Conservation (phyloP, 2,888 invertebrate species). For the Metellina segmentata region DNA sequence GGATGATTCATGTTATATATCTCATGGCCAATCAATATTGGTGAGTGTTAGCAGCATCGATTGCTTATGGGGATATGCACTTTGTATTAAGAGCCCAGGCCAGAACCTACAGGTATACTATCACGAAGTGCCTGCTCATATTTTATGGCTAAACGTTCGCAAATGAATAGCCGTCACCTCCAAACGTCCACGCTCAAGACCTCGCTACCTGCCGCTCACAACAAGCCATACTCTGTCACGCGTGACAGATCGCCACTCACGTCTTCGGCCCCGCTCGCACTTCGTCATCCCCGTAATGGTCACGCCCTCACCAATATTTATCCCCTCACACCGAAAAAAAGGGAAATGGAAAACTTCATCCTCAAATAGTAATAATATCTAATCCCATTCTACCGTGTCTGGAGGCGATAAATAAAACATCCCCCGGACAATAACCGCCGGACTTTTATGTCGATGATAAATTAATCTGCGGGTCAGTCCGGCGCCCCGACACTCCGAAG, state of each 20-base stretch:
- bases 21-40: no score
- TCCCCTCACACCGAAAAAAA: not conserved
- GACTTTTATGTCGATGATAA: constrained; percentile 74
- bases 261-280: constrained; percentile 38
- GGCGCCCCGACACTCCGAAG: constrained; percentile 27
- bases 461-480: constrained; percentile 56
- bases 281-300: constrained; percentile 45
- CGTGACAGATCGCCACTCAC: constrained; percentile 21
- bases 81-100: no score
- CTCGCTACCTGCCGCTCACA: not conserved
- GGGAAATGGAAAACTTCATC: not conserved
- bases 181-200: no score
- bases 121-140: not conserved
- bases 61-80: no score
- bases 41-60: no score
- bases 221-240: not conserved
- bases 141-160: not conserved
- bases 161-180: no score
- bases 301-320: no score
- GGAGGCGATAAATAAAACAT: constrained; percentile 69
- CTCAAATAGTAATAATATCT: constrained; percentile 35
- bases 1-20: no score
- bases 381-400: constrained; percentile 62
- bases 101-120: no score
- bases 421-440: constrained; percentile 24